A percentile compares a stretch with the other conserved stretches of the same genome.
Evolutionary conservation across 2,888 invertebrate genomes (phyloP).

Genomic region (Carpatolechia fugitivella): DNA sequence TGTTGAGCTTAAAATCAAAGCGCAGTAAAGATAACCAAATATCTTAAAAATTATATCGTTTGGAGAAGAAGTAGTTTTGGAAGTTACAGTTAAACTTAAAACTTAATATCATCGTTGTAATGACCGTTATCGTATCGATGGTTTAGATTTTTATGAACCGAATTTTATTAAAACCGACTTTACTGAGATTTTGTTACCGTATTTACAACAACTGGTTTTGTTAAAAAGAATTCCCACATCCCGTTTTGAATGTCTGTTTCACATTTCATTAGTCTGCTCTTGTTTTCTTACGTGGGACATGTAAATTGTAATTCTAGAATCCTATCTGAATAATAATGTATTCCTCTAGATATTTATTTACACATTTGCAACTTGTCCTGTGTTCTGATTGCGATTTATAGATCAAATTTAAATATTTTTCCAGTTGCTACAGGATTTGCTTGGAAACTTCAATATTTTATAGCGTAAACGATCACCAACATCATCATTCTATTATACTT

Average conservation of each 20-base stretch:
- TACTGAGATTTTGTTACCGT: not conserved
- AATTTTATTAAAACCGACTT: not conserved
- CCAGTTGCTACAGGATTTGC: not conserved
- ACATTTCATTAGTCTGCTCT: not conserved
- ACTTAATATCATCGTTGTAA: not conserved
- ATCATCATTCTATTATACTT: no score
- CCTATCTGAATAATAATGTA: not conserved
- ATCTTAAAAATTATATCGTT: not conserved
- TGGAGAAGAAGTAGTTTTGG: not conserved
- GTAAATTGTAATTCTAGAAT: not conserved
- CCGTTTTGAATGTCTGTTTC: not conserved
- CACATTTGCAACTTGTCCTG: conserved; percentile 5
- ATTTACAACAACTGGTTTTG: not conserved
- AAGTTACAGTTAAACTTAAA: not conserved
- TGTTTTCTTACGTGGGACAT: not conserved
- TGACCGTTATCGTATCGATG: not conserved
- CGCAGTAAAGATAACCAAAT: conserved; percentile 14
- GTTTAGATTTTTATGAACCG: not conserved
- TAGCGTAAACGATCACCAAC: no score
- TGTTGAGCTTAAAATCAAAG: not conserved
- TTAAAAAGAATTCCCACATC: not conserved
- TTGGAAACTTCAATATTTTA: no score
- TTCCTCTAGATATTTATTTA: conserved; percentile 3
- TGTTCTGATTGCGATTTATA: conserved; percentile 8
- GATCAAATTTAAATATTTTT: conserved; percentile 3